Percentiles rank a stretch among this genome's conserved stretches.
These are phyloP conservation scores for Seriola quinqueradiata DNA, from an alignment of 2,113 vertebrate species.

Conservation along the genomic window DNA sequence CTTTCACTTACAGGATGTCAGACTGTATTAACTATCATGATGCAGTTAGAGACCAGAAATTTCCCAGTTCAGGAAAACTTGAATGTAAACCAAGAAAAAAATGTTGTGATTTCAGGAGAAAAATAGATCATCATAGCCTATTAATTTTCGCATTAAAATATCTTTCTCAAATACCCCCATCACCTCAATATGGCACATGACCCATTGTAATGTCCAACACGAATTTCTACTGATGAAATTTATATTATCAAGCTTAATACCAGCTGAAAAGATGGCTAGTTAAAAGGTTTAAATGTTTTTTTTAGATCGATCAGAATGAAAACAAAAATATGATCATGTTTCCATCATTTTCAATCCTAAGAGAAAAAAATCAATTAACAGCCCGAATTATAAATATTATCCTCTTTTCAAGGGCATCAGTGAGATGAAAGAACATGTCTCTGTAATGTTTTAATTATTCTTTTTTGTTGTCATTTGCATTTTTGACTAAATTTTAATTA, in stretches of 20 bases:
- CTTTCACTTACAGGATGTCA: not conserved
- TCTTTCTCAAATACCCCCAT: not conserved
- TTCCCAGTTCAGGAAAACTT: not conserved
- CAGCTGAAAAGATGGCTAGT: not conserved
- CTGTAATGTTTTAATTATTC: not conserved
- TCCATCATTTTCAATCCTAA: not conserved
- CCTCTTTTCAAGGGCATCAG: too few species aligned
- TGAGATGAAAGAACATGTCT: not conserved
- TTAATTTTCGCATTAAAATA: not conserved
- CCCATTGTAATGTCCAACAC: not conserved
- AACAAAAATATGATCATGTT: not conserved
- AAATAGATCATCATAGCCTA: too few species aligned
- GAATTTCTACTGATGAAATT: not conserved
- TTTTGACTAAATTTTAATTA: not conserved
- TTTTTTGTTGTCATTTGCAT: not conserved
- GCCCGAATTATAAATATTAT: not conserved
- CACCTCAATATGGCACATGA: not conserved
- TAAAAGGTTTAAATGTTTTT: not conserved
- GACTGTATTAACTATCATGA: not conserved
- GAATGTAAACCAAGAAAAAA: not conserved
- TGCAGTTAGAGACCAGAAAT: not conserved
- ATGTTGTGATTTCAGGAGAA: not conserved
- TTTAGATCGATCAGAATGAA: not conserved
- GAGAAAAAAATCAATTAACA: slow-evolving; percentile 1
- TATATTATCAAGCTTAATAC: not conserved